Evolutionary conservation across 2,888 invertebrate genomes (phyloP).

Genomic region (Diaphora mendica): DNA sequence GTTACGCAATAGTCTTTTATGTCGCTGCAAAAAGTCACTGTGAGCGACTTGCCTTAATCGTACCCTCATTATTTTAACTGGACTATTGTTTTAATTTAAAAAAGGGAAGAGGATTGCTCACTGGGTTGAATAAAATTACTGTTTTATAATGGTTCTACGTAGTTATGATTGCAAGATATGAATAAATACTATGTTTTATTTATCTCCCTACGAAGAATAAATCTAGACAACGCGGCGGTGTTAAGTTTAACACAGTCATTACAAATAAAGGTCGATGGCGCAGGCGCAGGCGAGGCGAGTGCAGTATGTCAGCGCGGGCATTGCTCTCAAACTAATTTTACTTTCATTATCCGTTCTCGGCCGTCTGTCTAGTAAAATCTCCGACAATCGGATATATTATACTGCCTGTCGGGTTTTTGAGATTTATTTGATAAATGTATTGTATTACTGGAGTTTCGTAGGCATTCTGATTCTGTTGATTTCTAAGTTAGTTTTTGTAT

Average conservation of each 20-base stretch:
- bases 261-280: constrained; percentile 41
- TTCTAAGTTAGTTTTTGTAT: neutral
- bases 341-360: constrained; percentile 71
- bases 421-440: neutral
- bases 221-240: constrained; percentile 8
- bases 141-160: neutral
- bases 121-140: neutral
- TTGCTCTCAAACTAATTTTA: constrained; percentile 79
- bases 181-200: neutral
- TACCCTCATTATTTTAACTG: neutral
- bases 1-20: no score
- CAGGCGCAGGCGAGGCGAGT: constrained; percentile 62
- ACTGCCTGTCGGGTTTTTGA: neutral
- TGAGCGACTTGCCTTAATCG: neutral
- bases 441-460: neutral
- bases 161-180: neutral
- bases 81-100: neutral
- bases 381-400: constrained; percentile 27
- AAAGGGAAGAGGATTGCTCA: neutral
- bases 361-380: constrained; percentile 18
- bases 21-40: neutral
- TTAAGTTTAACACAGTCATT: constrained; percentile 23
- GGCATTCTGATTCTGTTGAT: neutral
- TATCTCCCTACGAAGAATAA: constrained; percentile 13
- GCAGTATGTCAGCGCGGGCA: constrained; percentile 81